phyloP scores from a whole-genome alignment of 2,113 vertebrate species.

The Eurystomus gularis region DNA sequence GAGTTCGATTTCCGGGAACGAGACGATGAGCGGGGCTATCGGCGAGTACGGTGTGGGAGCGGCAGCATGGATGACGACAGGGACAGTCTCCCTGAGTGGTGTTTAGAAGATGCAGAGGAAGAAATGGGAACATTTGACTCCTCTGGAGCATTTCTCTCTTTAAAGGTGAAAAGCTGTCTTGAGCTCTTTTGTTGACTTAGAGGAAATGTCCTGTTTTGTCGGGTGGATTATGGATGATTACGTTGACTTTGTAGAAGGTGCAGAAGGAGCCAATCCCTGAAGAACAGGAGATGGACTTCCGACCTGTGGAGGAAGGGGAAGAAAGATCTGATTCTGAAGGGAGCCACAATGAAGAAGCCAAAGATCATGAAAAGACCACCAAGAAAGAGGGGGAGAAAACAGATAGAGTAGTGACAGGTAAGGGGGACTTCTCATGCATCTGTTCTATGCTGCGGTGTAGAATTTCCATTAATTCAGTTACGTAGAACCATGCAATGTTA shows the following conservation, averaged over 20 bases:
- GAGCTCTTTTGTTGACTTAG: not conserved
- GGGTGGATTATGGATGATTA: not conserved
- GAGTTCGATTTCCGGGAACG: conserved; percentile 90
- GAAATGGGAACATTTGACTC: conserved; percentile 98
- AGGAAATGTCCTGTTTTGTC: not conserved
- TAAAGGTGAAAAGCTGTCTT: conserved; percentile 81
- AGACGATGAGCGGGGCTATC: conserved; percentile 91
- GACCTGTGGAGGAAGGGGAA: conserved; percentile 88
- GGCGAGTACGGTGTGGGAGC: conserved; percentile 89
- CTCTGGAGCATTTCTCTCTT: conserved; percentile 93
- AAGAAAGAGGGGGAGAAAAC: conserved; percentile 78
- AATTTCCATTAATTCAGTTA: not conserved
- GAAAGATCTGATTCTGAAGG: conserved; percentile 88
- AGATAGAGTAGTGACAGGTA: conserved; percentile 65
- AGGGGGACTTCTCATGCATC: not conserved
- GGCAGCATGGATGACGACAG: conserved; percentile 94
- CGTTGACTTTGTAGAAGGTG: conserved; percentile 80
- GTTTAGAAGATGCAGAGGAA: conserved; percentile 95
- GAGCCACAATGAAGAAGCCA: conserved; percentile 85
- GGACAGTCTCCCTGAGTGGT: conserved; percentile 96
- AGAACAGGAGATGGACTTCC: conserved; percentile 95
- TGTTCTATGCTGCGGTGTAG: not conserved
- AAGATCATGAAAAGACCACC: conserved; percentile 82
- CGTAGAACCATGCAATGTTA: conserved; percentile 42
- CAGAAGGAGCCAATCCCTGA: conserved; percentile 96